These are phyloP conservation scores for Neoseiulus cucumeris DNA, from an alignment of 1,140 invertebrate species.

Conservation along the genomic window DNA sequence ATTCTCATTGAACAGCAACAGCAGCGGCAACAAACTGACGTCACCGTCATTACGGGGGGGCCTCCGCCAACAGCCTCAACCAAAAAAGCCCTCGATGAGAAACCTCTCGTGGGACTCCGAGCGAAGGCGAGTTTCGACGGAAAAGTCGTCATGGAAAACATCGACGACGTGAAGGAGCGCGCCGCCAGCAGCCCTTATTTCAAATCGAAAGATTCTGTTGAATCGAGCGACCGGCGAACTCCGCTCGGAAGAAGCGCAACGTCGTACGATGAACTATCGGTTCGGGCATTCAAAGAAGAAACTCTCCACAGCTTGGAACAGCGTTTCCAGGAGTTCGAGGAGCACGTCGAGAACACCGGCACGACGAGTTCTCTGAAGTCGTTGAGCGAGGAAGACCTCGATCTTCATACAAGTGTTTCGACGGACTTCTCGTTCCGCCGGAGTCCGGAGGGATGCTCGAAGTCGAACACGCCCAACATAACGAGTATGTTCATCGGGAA, in stretches of 20 bases:
- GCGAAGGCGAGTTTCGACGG: neutral
- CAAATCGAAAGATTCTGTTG: neutral
- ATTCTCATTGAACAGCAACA: neutral
- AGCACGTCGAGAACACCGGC: neutral
- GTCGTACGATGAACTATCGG: neutral
- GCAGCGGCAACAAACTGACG: neutral
- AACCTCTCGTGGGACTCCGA: neutral
- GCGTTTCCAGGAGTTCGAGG: neutral
- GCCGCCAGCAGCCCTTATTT: too few species aligned
- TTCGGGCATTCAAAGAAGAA: conserved; percentile 1
- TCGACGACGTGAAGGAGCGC: neutral
- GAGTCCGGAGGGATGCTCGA: neutral
- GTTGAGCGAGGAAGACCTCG: neutral
- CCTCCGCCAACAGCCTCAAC: neutral
- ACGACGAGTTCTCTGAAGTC: neutral
- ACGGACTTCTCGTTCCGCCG: conserved; percentile 3
- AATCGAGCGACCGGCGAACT: neutral
- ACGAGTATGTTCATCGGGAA: neutral
- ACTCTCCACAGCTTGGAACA: neutral
- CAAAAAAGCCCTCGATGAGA: neutral
- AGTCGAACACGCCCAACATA: neutral
- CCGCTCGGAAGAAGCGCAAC: neutral
- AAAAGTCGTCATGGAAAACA: conserved; percentile 10
- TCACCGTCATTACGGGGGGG: neutral
- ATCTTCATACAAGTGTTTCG: neutral